Evolutionary conservation across 2,888 invertebrate species (phyloP), one percentile per base, ranked within the genome.

Genomic region (Elysia crispata): DNA sequence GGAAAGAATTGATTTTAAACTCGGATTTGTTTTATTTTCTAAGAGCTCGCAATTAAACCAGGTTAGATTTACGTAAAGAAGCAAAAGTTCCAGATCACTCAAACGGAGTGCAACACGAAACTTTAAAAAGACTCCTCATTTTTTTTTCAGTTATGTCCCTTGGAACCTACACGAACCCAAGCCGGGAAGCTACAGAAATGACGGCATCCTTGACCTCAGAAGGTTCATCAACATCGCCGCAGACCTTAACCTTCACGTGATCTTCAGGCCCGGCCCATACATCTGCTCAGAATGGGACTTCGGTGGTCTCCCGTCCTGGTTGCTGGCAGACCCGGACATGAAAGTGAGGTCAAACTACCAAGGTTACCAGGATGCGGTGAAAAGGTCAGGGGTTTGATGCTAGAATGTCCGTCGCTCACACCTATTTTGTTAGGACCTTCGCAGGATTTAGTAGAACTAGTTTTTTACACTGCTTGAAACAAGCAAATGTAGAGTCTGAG

Each of bases 261-360:
- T 92, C 30, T 81, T 92, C 49, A 83, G 91, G 60, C 91, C 91
- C 0, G 92, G 91, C 0, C 91, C 91, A 0, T 92, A 90, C 82
- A 92, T 92, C 74, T 92, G 91, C 82, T 88, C 91, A 0, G 91
- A 92, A 80, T 92, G 91, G 91, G 92, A 92, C 74, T 90, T 90
- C 77, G 92, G 92, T 31, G 92, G 92, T 5, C 78, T 92, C 75
- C 92, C 91, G 5, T 89, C 90, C 91, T 94, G 94, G 94, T 89
- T 94, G 3, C 89, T 94, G 64, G 88, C 93, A 33, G 93, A 94
- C 83, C 92, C 93, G 0, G 89, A 93, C 30, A 93, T 94, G 89
- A 92, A 93, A 86, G 91, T 94, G 0, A 87, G 94, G 11, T 91
- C 92, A 18, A 91, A 92, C 77, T 92, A 93, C 85, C 82, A 85